Base-by-base conservation (phyloP, 2,888 invertebrate species). In the Melinaea marsaeus region DNA sequence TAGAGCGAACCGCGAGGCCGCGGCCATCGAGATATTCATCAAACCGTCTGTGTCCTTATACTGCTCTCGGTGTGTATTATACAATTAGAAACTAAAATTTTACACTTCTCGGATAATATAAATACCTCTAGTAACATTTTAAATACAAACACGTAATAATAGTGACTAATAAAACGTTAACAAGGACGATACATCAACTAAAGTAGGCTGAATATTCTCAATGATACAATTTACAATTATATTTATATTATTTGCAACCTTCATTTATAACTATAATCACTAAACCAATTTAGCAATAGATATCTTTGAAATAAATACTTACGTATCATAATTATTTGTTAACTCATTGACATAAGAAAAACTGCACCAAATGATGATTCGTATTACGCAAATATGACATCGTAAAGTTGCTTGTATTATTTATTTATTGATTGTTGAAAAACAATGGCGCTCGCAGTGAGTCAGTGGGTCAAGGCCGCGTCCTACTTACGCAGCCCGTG, bases 341-440 rank as follows among this genome's bases (percentile, higher is more conserved):
- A 22, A 22, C 22, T 22, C 22, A 22, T 22, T 22, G 22, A 22
- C 22, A 22, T 13, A 9, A 75, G 75, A 82, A 80, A 73, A 77
- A 77, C 77, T 74, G 71, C 77, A 77, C 69, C 74, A 74, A 66
- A 71, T 77, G 86, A 85, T 84, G 84, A 80, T 81, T 71, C 73
- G 67, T 72, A 79, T 88, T 88, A 83, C 86, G 88, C 84, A 88
- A 88, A 85, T 77, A 78, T 79, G 80, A 79, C 75, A 82, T 75
- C 77, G 83, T 80, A 81, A 65, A 67, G 79, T 85, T 80, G 81
- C 82, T 79, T 80, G 76, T 88, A 88, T 87, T 90, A 88, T 87
- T 51, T 88, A 88, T 87, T 88, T 90, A 90, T 90, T 89, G 89
- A 90, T 90, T 88, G 89, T 89, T 88, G 85, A 86, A 88, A 88